Conservation (phyloP, 2,888 invertebrate species). For the Chalcosyrphus nemorum region DNA sequence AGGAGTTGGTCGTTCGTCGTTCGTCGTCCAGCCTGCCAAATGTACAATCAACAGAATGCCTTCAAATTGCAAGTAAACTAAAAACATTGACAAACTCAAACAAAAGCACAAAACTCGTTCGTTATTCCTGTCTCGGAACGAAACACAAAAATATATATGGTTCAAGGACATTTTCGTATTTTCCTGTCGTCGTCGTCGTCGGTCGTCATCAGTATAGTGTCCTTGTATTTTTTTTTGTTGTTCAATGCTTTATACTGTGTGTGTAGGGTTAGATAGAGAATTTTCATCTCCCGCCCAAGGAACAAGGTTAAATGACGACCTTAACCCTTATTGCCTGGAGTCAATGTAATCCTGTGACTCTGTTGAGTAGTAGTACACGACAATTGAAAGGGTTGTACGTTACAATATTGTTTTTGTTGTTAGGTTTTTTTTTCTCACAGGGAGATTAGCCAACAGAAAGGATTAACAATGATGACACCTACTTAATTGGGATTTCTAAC, state of each 20-base stretch:
- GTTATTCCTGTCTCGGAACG: not conserved
- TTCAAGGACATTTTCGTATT: not conserved
- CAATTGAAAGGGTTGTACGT: not conserved
- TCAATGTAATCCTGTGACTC: not conserved
- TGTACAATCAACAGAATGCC: not conserved
- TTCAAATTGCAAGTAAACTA: not conserved
- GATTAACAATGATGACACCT: constrained; percentile 16
- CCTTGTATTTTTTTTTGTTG: not conserved
- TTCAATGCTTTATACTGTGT: no score
- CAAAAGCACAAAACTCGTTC: not conserved
- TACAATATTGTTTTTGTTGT: not conserved
- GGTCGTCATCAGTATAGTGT: not conserved
- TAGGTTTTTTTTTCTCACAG: not conserved
- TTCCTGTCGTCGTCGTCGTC: not conserved
- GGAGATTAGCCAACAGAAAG: not conserved
- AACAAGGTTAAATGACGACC: not conserved
- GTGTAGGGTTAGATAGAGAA: no score
- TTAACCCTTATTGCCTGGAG: not conserved
- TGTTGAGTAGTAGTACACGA: no score
- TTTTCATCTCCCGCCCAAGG: not conserved
- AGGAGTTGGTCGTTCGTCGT: not conserved
- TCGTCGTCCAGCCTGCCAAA: not conserved
- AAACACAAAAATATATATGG: not conserved
- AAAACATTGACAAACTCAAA: not conserved
- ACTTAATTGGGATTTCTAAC: not conserved